Percentiles rank a stretch among this genome's conserved stretches.
Evolutionary conservation across 2,888 invertebrate genomes (phyloP).

Genomic region (Drosophila putrida): DNA sequence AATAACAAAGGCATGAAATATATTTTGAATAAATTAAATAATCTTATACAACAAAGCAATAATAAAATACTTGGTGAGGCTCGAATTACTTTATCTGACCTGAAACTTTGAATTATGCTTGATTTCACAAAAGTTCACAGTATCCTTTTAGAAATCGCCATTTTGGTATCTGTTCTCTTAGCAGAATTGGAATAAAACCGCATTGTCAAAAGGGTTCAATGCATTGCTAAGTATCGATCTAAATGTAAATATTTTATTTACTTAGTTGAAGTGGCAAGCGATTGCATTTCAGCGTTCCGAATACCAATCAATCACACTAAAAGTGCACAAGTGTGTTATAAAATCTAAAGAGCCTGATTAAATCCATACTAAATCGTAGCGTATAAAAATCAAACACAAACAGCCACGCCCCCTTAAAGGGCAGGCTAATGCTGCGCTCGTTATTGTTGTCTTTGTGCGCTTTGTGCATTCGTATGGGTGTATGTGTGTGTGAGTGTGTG

Average conservation of each 20-base stretch:
- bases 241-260: slow-evolving; percentile 28
- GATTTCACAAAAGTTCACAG: background rate
- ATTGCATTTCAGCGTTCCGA: slow-evolving; percentile 26
- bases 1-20: no score
- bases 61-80: no score
- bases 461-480: background rate
- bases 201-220: background rate
- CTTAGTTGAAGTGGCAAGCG: slow-evolving; percentile 21
- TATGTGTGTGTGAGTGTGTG: slow-evolving; percentile 19
- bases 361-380: slow-evolving; percentile 58
- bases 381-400: slow-evolving; percentile 64
- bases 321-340: slow-evolving; percentile 65
- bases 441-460: slow-evolving; percentile 34
- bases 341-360: slow-evolving; percentile 68
- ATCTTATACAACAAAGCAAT: no score
- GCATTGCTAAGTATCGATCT: slow-evolving; percentile 7
- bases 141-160: background rate
- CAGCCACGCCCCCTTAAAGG: slow-evolving; percentile 36
- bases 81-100: no score
- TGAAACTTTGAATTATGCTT: background rate
- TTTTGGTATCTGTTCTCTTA: background rate
- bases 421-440: slow-evolving; percentile 30
- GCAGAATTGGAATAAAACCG: slow-evolving; percentile 1
- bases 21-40: no score
- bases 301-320: slow-evolving; percentile 75